Base-by-base conservation (phyloP, 2,113 vertebrate genomes). In the Turnix velox region DNA sequence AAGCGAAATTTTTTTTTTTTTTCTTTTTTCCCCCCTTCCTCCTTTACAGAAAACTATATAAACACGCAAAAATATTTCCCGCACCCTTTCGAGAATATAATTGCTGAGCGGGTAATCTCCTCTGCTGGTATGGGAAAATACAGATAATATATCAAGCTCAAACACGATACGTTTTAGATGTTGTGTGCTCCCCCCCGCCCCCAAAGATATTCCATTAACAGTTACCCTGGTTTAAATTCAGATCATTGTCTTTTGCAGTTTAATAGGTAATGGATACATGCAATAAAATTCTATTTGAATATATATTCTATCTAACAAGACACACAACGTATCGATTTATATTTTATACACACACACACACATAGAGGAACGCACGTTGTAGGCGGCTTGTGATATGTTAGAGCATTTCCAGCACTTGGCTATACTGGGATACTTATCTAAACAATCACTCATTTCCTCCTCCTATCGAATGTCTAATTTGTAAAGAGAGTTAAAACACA, bases 361-460 rank as follows among this genome's bases (percentile, higher is more conserved):
- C 22, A 27, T 43, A n/a, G 27, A n/a, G 27, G 40, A 81, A 78
- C 4, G 13, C 85, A 87, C 43, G 10, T 73, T 79, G 80, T 77
- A 90, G 72, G 75, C 28, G 31, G 43, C 59, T 88, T 88, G 67
- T 51, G 63, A 88, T 87, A 72, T 14, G 59, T 88, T 94, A 90
- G 77, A 86, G 54, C 72, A 61, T 87, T 92, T 82, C 79, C 80
- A 95, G 45, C 91, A 77, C 92, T 94, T 71, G 85, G 92, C 71
- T 91, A 42, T 85, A 91, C 87, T 45, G 81, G 68, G 76, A 23
- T 92, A 91, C 84, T 95, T 94, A 95, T 93, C 86, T 87, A 95
- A 96, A 95, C 95, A 97, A 92, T 94, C 84, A 85, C 82, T 94
- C 90, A 85, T 96, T 97, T 96, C 92, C 83, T 92, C 51, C 78